Conservation (phyloP, 2,888 invertebrate species). For the Trissoscelio sp. region DNA sequence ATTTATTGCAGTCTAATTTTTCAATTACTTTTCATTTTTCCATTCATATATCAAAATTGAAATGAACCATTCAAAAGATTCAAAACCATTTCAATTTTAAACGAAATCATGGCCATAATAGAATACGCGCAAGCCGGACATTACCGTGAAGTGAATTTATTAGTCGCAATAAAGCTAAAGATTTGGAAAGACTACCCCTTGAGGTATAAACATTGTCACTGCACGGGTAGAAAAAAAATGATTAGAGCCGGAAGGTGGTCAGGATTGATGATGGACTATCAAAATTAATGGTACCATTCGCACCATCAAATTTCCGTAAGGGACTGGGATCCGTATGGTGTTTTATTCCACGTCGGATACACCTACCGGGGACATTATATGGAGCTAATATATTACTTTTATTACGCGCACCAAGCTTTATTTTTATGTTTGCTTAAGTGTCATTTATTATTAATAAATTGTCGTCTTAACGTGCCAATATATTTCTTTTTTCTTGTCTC, state of each 20-base stretch:
- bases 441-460: background rate
- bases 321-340: conserved; percentile 1
- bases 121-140: background rate
- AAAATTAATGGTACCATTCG: conserved; percentile 33
- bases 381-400: background rate
- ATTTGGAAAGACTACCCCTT: conserved; percentile 7
- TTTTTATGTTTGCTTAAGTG: background rate
- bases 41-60: too few species aligned
- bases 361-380: conserved; percentile 2
- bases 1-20: too few species aligned
- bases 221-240: conserved; percentile 6
- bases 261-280: conserved; percentile 33
- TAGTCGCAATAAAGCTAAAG: conserved; percentile 15
- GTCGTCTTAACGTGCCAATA: background rate
- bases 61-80: too few species aligned
- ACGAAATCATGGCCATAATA: background rate
- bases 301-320: conserved; percentile 22
- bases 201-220: conserved; percentile 16
- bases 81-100: background rate
- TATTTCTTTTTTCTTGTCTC: background rate
- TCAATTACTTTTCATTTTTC: too few species aligned
- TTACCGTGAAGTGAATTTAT: conserved; percentile 25
- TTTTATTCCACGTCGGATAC: conserved; percentile 1
- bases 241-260: conserved; percentile 17
- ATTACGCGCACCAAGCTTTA: background rate